Percentiles rank a stretch among this genome's conserved stretches.
phyloP scores from a whole-genome alignment of 2,888 invertebrate genomes.

The Lasioglossum marginatum region DNA sequence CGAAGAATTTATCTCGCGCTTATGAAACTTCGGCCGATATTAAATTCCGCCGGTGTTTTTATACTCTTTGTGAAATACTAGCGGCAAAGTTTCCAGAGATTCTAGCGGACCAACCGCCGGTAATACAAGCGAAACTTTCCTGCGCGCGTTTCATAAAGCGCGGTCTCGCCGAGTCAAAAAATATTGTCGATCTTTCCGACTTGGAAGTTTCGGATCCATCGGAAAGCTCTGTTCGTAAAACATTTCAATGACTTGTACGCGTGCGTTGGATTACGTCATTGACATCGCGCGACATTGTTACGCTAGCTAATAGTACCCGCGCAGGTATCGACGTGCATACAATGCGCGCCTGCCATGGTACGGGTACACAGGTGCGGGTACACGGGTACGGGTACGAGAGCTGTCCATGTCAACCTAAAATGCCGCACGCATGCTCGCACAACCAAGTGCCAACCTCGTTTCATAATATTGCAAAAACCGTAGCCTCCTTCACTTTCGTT shows the following conservation, averaged over 20 bases:
- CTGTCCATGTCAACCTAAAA: conserved; percentile 67
- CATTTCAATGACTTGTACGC: conserved; percentile 21
- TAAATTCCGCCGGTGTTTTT: background rate
- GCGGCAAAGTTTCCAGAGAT: background rate
- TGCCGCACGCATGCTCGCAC: conserved; percentile 11
- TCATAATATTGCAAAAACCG: conserved; percentile 53
- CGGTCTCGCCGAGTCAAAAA: background rate
- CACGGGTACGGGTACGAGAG: conserved; percentile 61
- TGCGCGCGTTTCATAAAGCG: background rate
- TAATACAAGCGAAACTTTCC: background rate
- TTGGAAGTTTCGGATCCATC: background rate
- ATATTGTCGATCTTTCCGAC: too few species aligned
- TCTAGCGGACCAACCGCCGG: background rate
- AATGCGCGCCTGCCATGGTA: conserved; percentile 63
- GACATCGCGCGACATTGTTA: conserved; percentile 74
- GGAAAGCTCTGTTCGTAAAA: background rate
- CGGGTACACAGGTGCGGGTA: conserved; percentile 39
- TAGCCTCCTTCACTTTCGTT: background rate
- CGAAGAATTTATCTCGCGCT: background rate
- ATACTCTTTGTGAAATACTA: background rate
- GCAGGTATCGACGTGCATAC: conserved; percentile 55
- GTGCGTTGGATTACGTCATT: conserved; percentile 71
- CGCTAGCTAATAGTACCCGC: conserved; percentile 54
- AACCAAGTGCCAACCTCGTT: conserved; percentile 46
- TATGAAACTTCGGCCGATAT: background rate